Conservation (phyloP, 1,140 invertebrate species). For the Pseudomyrmex dendroicus region DNA sequence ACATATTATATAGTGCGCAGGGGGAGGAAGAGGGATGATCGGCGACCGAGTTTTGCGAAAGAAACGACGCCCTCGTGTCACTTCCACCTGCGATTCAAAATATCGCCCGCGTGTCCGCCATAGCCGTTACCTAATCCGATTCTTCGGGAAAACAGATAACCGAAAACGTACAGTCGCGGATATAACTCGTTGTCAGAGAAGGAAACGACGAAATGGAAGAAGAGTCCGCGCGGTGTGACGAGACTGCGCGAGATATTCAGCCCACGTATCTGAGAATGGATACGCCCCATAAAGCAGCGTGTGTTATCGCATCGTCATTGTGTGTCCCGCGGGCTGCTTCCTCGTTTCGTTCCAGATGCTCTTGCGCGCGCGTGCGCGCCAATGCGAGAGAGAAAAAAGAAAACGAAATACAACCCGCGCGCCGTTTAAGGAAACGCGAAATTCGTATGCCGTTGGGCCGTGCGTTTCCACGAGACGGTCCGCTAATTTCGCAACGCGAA, state of each 20-base stretch:
- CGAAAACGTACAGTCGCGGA: not conserved
- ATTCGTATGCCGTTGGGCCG: constrained; percentile 15
- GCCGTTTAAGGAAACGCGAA: constrained; percentile 54
- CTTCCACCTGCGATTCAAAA: constrained; percentile 21
- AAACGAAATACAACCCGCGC: no score
- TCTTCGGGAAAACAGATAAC: not conserved
- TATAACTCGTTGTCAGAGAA: not conserved
- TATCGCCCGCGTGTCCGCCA: constrained; percentile 2
- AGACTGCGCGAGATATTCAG: constrained; percentile 45
- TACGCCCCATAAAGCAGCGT: constrained; percentile 60
- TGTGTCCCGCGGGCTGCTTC: constrained; percentile 41
- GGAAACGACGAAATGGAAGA: not conserved
- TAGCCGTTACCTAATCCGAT: not conserved
- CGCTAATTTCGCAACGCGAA: constrained; percentile 29
- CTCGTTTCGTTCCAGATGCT: constrained; percentile 58
- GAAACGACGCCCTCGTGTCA: not conserved
- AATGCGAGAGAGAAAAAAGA: constrained; percentile 20
- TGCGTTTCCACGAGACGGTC: not conserved
- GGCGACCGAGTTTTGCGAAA: not conserved
- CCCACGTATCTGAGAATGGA: constrained; percentile 61
- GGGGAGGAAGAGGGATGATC: not conserved
- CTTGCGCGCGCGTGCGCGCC: not conserved
- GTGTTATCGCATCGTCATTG: constrained; percentile 68
- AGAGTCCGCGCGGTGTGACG: constrained; percentile 36
- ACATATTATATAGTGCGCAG: no score